phyloP scores from a whole-genome alignment of 1,140 invertebrate genomes.

The Listronotus bonariensis region DNA sequence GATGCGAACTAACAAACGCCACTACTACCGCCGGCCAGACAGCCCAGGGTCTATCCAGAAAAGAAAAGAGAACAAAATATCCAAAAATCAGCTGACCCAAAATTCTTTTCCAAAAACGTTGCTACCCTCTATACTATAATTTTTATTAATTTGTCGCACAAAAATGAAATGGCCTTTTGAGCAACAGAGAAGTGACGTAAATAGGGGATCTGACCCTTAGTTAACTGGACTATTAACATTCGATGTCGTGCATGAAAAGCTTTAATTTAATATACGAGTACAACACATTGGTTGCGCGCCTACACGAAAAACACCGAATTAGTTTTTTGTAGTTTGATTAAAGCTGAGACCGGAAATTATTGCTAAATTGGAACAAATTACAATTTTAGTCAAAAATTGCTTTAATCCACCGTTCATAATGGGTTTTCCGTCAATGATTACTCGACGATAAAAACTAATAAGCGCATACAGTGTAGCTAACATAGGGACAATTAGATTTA shows the following conservation, averaged over 20 bases:
- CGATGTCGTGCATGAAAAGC: background rate
- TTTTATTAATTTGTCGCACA: too few species aligned
- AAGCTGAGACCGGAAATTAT: conserved; percentile 27
- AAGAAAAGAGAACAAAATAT: too few species aligned
- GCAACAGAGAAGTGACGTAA: too few species aligned
- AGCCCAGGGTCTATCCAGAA: too few species aligned
- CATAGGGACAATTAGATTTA: conserved; percentile 30
- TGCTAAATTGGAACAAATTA: conserved; percentile 39
- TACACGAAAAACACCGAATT: conserved; percentile 5
- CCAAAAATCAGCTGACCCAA: too few species aligned
- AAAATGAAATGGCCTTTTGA: too few species aligned
- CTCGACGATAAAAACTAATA: conserved; percentile 29
- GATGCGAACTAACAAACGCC: too few species aligned
- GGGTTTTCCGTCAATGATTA: conserved; percentile 31
- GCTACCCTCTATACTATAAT: too few species aligned
- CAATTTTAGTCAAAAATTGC: conserved; percentile 35
- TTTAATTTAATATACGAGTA: conserved; percentile 6
- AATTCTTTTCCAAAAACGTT: too few species aligned
- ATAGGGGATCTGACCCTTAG: too few species aligned
- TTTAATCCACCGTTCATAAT: conserved; percentile 35
- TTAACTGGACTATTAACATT: background rate
- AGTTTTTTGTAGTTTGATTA: conserved; percentile 9
- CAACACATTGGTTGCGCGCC: background rate
- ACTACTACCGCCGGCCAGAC: too few species aligned
- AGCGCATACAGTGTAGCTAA: conserved; percentile 17